Evolutionary conservation across 2,888 invertebrate species (phyloP), one percentile per base, ranked within the genome.

Genomic region (Candidula unifasciata): DNA sequence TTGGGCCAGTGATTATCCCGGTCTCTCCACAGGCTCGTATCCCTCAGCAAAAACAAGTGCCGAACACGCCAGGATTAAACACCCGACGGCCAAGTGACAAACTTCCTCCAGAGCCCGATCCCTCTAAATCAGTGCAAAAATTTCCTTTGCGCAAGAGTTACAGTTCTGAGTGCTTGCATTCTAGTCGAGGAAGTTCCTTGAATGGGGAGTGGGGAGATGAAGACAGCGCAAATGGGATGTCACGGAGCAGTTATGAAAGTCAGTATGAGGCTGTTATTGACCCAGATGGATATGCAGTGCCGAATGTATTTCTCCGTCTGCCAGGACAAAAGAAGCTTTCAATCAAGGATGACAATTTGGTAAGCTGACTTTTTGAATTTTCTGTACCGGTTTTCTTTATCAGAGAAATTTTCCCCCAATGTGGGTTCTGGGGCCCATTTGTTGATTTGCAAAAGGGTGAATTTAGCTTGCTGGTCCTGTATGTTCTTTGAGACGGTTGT

Each of bases 211-310:
- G 44, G 16, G 60, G 10, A 13, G 77, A 77, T 16, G 57, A 68
- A 27, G 68, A 33, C 30, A 16, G 27, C 3, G 5, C 21, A 27
- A 21, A 33, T 60, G 44, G 30, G 5, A 82, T 77, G 77, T 52
- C 77, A 24, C 73, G 54, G 30, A 82, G 73, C 30, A 71, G 54
- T 21, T 88, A 83, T 57, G 89, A 87, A 27, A 71, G 82, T 1
- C 35, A 80, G 2, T 89, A 87, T 79, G 91, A 91, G 79, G 90
- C 90, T n/a, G 90, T 91, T 71, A 88, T 91, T n/a, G 92, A 92
- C 74, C 84, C 85, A n/a, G 89, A 89, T 57, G 92, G 92, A 0
- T 92, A 92, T 82, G 92, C 92, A 27, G 89, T 92, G 2, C 92
- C 92, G 2, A 86, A 89, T 78, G 86, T 88, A 73, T 89, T 90